Evolutionary conservation across 2,113 vertebrate genomes (phyloP).

Genomic region (Bombycilla garrulus): DNA sequence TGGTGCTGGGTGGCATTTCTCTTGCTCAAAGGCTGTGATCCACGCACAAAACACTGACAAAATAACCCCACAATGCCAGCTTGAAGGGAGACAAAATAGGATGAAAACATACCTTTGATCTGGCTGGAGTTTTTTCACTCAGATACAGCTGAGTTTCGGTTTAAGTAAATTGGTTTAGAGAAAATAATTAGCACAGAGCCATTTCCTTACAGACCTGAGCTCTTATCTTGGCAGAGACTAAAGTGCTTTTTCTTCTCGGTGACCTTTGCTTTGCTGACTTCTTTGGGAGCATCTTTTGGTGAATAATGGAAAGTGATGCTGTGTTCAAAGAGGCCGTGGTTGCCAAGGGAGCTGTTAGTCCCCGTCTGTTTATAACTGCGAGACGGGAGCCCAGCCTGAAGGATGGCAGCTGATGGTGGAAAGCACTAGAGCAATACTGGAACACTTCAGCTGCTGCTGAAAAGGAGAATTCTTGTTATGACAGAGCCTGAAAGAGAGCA

Average conservation of each 20-base stretch:
- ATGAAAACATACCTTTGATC: background rate
- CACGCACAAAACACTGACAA: background rate
- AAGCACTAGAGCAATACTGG: background rate
- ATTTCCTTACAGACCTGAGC: background rate
- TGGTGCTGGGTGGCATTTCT: background rate
- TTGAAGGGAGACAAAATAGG: background rate
- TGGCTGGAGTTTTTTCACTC: background rate
- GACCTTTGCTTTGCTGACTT: conserved; percentile 44
- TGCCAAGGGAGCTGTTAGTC: conserved; percentile 52
- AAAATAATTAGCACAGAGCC: background rate
- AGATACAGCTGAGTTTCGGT: background rate
- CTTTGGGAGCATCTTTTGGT: conserved; percentile 25
- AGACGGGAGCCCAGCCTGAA: background rate
- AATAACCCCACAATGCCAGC: background rate
- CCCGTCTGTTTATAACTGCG: background rate
- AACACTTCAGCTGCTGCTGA: background rate
- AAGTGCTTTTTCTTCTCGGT: background rate
- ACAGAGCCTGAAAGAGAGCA: conserved; percentile 1
- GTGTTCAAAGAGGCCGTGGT: background rate
- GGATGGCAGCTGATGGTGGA: background rate
- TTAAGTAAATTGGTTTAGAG: background rate
- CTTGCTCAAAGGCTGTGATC: background rate
- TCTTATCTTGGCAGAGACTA: conserved; percentile 17
- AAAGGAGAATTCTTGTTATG: conserved; percentile 9
- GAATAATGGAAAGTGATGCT: background rate